These are phyloP conservation scores for Cepaea hortensis DNA, from an alignment of 2,888 invertebrate species.

Conservation along the genomic window DNA sequence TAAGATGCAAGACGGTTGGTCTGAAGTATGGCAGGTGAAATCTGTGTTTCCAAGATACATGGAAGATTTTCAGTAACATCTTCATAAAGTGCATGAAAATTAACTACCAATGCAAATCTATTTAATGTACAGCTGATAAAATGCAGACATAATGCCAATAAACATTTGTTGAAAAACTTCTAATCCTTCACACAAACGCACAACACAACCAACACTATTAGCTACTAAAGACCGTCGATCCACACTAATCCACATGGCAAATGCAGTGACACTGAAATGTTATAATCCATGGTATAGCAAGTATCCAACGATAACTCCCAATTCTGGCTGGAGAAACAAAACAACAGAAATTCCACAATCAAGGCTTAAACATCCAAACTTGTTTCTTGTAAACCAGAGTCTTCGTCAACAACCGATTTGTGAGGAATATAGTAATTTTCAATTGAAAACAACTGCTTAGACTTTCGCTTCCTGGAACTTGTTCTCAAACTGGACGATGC, in stretches of 20 bases:
- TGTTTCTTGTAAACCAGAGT: background rate
- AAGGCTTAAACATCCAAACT: background rate
- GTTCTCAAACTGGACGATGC: constrained; percentile 56
- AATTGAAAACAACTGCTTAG: constrained; percentile 72
- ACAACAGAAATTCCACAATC: background rate
- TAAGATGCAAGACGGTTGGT: no score
- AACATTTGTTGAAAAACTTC: background rate
- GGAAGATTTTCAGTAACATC: no score
- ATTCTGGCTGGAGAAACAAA: background rate
- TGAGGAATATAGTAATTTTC: constrained; percentile 70
- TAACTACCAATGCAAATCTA: no score
- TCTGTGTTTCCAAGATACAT: no score
- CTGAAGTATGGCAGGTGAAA: no score
- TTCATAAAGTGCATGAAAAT: no score
- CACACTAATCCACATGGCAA: background rate
- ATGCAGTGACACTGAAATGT: background rate
- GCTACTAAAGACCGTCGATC: background rate
- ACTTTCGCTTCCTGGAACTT: constrained; percentile 71
- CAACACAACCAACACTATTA: background rate
- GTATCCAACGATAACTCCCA: constrained; percentile 20
- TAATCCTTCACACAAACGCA: background rate
- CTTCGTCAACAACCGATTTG: constrained; percentile 22
- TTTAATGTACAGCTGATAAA: background rate
- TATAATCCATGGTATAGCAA: background rate
- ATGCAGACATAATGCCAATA: background rate